Percentiles rank a stretch among this genome's conserved stretches.
phyloP scores from a whole-genome alignment of 2,888 invertebrate species.

The Leptinotarsa haldemani region DNA sequence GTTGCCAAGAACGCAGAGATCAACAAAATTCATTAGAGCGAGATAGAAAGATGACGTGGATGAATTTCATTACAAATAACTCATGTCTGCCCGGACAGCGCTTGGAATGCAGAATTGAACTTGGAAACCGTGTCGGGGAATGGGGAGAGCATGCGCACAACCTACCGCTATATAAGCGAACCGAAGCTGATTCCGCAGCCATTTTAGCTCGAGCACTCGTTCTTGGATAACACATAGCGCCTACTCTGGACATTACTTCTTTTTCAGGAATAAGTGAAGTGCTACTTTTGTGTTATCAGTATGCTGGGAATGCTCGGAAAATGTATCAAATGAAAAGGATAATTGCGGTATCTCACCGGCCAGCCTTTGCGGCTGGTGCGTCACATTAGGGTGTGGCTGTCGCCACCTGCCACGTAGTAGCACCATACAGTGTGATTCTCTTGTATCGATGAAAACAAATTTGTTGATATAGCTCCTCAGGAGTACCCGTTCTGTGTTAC shows the following conservation, averaged over 20 bases:
- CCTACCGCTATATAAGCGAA: slow-evolving; percentile 39
- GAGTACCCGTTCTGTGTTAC: slow-evolving; percentile 33
- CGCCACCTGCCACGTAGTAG: slow-evolving; percentile 25
- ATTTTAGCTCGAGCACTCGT: slow-evolving; percentile 44
- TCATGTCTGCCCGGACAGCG: slow-evolving; percentile 36
- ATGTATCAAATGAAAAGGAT: slow-evolving; percentile 22
- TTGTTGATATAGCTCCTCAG: slow-evolving; percentile 25
- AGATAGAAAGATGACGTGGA: slow-evolving; percentile 38
- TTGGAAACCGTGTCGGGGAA: slow-evolving; percentile 16
- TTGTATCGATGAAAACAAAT: slow-evolving; percentile 22
- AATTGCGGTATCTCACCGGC: slow-evolving; percentile 21
- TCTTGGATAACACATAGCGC: slow-evolving; percentile 39
- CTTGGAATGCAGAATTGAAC: slow-evolving; percentile 24
- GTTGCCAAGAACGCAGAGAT: slow-evolving; percentile 26
- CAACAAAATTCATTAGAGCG: slow-evolving; percentile 43
- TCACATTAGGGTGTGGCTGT: slow-evolving; percentile 45
- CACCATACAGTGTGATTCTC: slow-evolving; percentile 32
- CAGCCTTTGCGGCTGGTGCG: slow-evolving; percentile 23
- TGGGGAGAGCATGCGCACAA: slow-evolving; percentile 27
- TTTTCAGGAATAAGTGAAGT: slow-evolving; percentile 52
- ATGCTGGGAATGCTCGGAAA: slow-evolving; percentile 37
- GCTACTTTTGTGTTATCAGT: slow-evolving; percentile 51
- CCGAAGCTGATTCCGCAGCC: slow-evolving; percentile 25
- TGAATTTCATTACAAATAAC: slow-evolving; percentile 42
- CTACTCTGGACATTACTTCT: slow-evolving; percentile 25